Evolutionary conservation across 2,797 vertebrate genomes (phyloP).

Genomic region (Argya squamiceps): DNA sequence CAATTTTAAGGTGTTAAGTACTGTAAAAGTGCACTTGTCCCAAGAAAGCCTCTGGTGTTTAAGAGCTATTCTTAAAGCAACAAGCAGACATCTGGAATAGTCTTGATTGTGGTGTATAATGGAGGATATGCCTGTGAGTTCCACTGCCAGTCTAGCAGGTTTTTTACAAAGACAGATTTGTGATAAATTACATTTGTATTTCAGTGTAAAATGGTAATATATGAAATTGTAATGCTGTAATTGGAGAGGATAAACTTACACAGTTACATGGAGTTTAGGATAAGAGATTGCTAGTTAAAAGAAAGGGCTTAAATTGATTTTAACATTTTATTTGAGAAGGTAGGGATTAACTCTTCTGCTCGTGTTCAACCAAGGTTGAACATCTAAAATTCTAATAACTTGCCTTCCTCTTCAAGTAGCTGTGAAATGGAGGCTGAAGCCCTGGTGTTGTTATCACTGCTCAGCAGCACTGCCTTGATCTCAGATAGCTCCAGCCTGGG

Average conservation of each 20-base stretch:
- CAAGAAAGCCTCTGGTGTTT: background rate
- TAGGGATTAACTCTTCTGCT: background rate
- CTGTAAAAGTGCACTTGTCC: background rate
- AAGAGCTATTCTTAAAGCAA: background rate
- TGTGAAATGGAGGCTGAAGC: background rate
- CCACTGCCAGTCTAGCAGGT: background rate
- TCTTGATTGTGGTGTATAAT: background rate
- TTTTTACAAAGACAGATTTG: background rate
- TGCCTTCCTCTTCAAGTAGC: background rate
- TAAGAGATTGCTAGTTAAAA: background rate
- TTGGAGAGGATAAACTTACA: background rate
- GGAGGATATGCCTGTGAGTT: background rate
- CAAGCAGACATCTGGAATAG: background rate
- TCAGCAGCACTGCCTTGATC: constrained; percentile 8
- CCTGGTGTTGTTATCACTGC: background rate
- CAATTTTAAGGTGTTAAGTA: background rate
- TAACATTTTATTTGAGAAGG: background rate
- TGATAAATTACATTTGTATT: background rate
- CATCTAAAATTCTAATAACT: background rate
- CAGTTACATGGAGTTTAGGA: background rate
- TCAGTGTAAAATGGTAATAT: background rate
- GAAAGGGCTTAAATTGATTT: background rate
- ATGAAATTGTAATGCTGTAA: background rate
- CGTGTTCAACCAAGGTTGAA: background rate
- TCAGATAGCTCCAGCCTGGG: background rate